Evolutionary conservation across 2,113 vertebrate species (phyloP).

Genomic region (Etheostoma cragini): DNA sequence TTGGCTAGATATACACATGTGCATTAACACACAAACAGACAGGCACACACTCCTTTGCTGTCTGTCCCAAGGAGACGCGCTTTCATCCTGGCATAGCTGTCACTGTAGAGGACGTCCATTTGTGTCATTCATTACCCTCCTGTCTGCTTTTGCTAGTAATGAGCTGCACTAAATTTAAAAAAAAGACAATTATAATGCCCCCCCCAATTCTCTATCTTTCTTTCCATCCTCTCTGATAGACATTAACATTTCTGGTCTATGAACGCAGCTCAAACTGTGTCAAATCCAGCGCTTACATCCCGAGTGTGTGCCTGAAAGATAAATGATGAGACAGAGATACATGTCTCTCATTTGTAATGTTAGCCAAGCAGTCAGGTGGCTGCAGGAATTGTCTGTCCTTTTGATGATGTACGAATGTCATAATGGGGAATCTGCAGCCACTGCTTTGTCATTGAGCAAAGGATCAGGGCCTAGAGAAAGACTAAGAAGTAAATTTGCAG

Average conservation of each 20-base stretch:
- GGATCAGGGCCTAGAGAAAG: constrained; percentile 6
- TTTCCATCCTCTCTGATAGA: constrained; percentile 24
- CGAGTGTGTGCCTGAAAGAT: constrained; percentile 41
- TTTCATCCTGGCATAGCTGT: constrained; percentile 45
- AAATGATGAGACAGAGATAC: constrained; percentile 34
- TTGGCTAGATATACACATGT: too few relatives aligned
- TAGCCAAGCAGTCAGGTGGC: constrained; percentile 25
- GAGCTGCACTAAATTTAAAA: constrained; percentile 54
- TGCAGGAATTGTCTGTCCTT: constrained; percentile 26
- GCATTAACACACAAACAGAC: background rate
- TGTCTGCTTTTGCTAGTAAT: constrained; percentile 64
- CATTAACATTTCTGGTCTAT: constrained; percentile 39
- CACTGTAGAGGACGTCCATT: constrained; percentile 53
- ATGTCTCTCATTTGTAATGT: constrained; percentile 41
- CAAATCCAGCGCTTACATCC: constrained; percentile 45
- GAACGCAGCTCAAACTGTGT: constrained; percentile 40
- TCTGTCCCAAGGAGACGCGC: constrained; percentile 52
- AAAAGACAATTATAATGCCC: constrained; percentile 66
- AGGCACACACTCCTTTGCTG: background rate
- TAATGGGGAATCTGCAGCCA: constrained; percentile 24
- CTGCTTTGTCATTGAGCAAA: constrained; percentile 39
- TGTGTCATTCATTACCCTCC: constrained; percentile 67
- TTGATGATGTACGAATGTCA: constrained; percentile 45
- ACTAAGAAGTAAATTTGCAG: background rate
- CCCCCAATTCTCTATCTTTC: background rate